phyloP scores from a whole-genome alignment of 1,140 invertebrate genomes.

The Eriosoma lanigerum region DNA sequence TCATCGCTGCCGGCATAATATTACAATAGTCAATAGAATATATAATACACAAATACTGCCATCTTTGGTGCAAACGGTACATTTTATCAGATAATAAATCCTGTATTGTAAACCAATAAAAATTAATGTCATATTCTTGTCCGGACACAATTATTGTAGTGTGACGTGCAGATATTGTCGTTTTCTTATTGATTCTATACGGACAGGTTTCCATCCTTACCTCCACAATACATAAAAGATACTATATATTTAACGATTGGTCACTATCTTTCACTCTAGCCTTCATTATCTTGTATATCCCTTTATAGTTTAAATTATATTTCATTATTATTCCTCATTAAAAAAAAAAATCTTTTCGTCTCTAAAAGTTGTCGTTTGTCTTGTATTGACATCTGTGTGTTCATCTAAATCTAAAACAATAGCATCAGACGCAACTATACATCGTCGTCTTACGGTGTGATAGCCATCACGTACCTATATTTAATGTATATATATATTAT shows the following conservation, averaged over 20 bases:
- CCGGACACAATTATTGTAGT: constrained; percentile 12
- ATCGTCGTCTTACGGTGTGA: neutral
- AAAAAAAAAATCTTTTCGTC: constrained; percentile 24
- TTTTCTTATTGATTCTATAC: neutral
- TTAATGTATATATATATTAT: neutral
- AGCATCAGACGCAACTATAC: neutral
- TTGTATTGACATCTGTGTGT: constrained; percentile 12
- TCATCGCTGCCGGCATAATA: neutral
- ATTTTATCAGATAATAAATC: constrained; percentile 44
- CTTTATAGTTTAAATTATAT: neutral
- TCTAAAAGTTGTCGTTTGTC: neutral
- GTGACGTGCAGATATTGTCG: constrained; percentile 20
- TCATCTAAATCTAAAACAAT: constrained; percentile 10
- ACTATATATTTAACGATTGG: neutral
- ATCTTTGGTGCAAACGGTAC: constrained; percentile 46
- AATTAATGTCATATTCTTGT: constrained; percentile 45
- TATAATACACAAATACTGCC: constrained; percentile 18
- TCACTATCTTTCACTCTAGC: neutral
- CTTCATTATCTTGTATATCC: no score
- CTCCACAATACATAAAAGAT: neutral
- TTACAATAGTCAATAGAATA: constrained; percentile 2
- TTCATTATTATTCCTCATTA: constrained; percentile 35
- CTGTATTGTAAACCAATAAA: constrained; percentile 46
- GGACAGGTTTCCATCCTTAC: constrained; percentile 8
- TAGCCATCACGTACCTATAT: constrained; percentile 1